Evolutionary conservation across 1,140 invertebrate genomes (phyloP).

Genomic region (Macrotrachela quadricornifera): DNA sequence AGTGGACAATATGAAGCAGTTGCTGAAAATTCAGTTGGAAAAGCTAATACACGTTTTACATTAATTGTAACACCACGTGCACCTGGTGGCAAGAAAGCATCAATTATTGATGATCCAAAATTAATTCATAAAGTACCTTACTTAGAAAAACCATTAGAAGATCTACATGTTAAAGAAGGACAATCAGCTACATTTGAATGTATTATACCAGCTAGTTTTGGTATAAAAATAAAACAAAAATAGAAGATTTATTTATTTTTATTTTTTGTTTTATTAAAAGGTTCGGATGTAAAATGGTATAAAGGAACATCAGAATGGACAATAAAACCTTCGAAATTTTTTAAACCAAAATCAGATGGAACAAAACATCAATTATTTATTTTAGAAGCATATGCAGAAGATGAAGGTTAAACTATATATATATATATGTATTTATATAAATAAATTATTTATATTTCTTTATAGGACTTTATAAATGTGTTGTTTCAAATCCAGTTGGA

Average conservation of each 20-base stretch:
- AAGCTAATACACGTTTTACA: constrained; percentile 2
- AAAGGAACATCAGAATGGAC: not conserved
- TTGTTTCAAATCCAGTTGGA: constrained; percentile 1
- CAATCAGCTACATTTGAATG: constrained; percentile 6
- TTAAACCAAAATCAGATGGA: not conserved
- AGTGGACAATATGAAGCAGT: constrained; percentile 7
- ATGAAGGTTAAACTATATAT: not conserved
- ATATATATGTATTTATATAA: no score
- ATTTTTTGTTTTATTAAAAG: not conserved
- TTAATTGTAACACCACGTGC: no score
- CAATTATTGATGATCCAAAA: not conserved
- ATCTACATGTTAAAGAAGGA: constrained; percentile 3
- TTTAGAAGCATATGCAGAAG: constrained; percentile 6
- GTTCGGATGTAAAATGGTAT: constrained; percentile 2
- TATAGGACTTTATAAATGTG: constrained; percentile 4
- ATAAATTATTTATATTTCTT: no score
- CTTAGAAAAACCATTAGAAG: not conserved
- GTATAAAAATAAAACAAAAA: not conserved
- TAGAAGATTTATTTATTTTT: not conserved
- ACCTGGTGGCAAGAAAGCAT: no score
- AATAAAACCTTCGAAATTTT: constrained; percentile 9
- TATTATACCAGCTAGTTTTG: not conserved
- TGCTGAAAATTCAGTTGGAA: constrained; percentile 6
- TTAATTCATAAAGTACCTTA: not conserved
- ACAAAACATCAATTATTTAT: constrained; percentile 5